Conservation (phyloP, 2,888 invertebrate genomes). For the Cryptocheilus praepositus region DNA sequence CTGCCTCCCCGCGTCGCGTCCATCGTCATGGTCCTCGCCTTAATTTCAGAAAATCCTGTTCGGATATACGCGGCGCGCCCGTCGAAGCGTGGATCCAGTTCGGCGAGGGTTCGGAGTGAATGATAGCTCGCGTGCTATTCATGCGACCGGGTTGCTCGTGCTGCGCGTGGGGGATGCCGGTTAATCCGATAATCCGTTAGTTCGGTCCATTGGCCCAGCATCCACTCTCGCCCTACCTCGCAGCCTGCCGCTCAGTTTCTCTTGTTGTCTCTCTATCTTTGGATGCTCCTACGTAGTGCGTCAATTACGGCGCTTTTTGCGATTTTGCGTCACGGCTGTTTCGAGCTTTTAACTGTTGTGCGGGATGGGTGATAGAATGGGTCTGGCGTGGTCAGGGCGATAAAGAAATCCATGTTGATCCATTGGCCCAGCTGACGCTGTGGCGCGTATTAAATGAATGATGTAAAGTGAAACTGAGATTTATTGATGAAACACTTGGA, state of each 20-base stretch:
- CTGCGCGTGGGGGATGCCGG: constrained; percentile 53
- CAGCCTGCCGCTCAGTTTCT: constrained; percentile 25
- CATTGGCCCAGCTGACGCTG: no score
- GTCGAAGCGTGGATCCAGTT: constrained; percentile 26
- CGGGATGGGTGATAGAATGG: no score
- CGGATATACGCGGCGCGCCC: constrained; percentile 21
- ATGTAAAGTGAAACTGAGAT: no score
- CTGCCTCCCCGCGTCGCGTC: background rate
- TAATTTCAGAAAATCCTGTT: constrained; percentile 40
- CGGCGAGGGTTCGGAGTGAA: constrained; percentile 41
- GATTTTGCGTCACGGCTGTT: no score
- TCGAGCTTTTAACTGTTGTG: no score
- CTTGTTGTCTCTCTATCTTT: constrained; percentile 1
- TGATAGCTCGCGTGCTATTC: constrained; percentile 55
- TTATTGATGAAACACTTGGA: no score
- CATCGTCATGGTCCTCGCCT: constrained; percentile 20
- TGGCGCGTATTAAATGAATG: no score
- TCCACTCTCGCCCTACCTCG: constrained; percentile 29
- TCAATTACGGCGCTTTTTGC: constrained; percentile 4
- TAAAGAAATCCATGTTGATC: no score
- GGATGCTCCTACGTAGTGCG: constrained; percentile 17
- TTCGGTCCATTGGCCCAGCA: constrained; percentile 57
- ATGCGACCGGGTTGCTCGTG: constrained; percentile 35
- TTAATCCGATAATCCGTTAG: constrained; percentile 67
- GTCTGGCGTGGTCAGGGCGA: no score